Conservation (phyloP, 2,797 vertebrate genomes). For the Channallabes apus region DNA sequence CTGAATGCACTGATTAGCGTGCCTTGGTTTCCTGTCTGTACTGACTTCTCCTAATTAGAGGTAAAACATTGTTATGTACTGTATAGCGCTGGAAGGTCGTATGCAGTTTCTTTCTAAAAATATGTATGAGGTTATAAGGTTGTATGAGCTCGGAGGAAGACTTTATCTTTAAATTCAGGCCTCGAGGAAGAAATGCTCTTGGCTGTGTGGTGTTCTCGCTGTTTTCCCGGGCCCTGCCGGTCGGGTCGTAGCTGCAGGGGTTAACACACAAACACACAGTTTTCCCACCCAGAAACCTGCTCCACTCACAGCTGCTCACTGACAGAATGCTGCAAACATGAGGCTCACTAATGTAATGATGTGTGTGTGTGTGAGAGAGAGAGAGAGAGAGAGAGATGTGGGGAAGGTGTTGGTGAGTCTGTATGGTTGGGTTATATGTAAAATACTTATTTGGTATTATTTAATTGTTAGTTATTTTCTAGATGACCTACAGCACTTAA, state of each 20-base stretch:
- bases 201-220: constrained; percentile 7
- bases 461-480: not conserved
- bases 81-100: not conserved
- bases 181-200: not conserved
- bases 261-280: constrained; percentile 40
- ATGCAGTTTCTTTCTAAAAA: not conserved
- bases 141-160: not conserved
- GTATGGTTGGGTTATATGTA: not conserved
- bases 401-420: too few species aligned
- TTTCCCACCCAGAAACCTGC: constrained; percentile 40
- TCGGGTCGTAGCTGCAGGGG: constrained; percentile 38
- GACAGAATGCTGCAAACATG: not conserved
- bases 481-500: not conserved
- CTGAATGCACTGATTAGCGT: not conserved
- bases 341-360: not conserved
- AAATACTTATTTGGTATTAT: not conserved
- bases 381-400: not conserved
- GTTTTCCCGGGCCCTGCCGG: not conserved
- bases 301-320: constrained; percentile 35
- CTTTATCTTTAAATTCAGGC: constrained; percentile 36
- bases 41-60: not conserved
- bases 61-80: not conserved
- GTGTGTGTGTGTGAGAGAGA: not conserved
- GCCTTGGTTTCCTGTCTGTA: not conserved
- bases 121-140: constrained; percentile 4